Evolutionary conservation across 2,888 invertebrate species (phyloP).

Genomic region (Conistra vaccinii): DNA sequence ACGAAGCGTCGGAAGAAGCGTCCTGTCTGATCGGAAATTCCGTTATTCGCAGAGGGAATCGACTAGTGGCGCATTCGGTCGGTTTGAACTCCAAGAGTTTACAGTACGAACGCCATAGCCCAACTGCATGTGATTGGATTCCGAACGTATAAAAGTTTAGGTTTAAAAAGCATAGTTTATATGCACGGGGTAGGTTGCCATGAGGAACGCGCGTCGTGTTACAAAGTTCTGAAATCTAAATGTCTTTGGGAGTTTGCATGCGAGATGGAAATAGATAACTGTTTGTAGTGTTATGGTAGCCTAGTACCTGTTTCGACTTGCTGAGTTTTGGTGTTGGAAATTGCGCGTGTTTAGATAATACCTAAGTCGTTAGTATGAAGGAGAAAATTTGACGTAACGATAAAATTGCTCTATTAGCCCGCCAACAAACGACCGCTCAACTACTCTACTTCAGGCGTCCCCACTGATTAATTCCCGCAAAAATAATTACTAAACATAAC

Average conservation of each 20-base stretch:
- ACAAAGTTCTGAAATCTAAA: conserved; percentile 63
- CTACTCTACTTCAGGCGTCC: conserved; percentile 34
- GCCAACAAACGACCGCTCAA: conserved; percentile 17
- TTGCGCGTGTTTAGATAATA: conserved; percentile 6
- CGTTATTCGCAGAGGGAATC: conserved; percentile 87
- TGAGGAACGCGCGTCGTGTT: conserved; percentile 37
- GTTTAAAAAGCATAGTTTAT: conserved; percentile 79
- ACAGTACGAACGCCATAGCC: conserved; percentile 69
- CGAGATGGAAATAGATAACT: conserved; percentile 48
- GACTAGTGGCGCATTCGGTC: conserved; percentile 78
- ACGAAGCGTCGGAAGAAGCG: conserved; percentile 70
- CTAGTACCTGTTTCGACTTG: conserved; percentile 36
- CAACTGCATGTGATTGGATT: conserved; percentile 84
- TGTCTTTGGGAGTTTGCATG: conserved; percentile 58
- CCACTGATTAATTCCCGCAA: conserved; percentile 52
- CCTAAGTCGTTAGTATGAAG: not conserved
- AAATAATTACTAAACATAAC: conserved; percentile 65
- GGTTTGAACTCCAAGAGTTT: conserved; percentile 80
- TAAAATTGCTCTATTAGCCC: conserved; percentile 32
- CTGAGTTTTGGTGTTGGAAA: conserved; percentile 1
- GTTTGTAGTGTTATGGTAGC: conserved; percentile 43
- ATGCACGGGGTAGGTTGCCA: conserved; percentile 54
- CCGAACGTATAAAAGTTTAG: conserved; percentile 82
- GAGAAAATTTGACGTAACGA: not conserved
- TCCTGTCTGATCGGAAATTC: conserved; percentile 85